A percentile compares a stretch with the other conserved stretches of the same genome.
These are phyloP conservation scores for Globia sparganii DNA, from an alignment of 2,888 invertebrate species.

Conservation along the genomic window DNA sequence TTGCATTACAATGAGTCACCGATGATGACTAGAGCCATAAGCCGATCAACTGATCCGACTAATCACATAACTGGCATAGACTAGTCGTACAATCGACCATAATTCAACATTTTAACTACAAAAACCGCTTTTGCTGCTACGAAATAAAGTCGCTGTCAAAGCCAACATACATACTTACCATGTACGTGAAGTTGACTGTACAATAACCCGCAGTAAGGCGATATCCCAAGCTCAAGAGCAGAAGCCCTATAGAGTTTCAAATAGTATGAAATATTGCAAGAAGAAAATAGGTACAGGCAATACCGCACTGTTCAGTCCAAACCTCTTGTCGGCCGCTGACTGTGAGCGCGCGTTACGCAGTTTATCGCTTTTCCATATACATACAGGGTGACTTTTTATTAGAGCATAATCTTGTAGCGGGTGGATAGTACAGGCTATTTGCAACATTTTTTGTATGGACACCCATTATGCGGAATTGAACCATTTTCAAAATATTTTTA, in stretches of 20 bases:
- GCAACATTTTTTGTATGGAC: no score
- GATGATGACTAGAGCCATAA: not conserved
- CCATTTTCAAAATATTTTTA: no score
- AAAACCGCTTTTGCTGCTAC: not conserved
- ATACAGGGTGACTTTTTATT: no score
- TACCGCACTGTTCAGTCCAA: no score
- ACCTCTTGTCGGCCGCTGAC: no score
- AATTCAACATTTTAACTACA: not conserved
- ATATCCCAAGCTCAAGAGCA: conserved; percentile 52
- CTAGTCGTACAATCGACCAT: conserved; percentile 12
- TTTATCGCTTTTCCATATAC: no score
- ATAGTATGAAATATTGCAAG: not conserved
- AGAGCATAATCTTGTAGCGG: no score
- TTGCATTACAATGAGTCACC: conserved; percentile 42
- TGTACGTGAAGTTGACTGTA: not conserved
- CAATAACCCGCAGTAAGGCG: conserved; percentile 39
- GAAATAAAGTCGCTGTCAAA: not conserved
- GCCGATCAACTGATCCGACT: conserved; percentile 38
- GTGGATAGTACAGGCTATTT: no score
- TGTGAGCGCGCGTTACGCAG: no score
- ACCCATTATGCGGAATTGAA: no score
- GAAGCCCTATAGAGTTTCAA: conserved; percentile 55
- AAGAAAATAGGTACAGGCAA: not conserved
- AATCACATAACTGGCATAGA: conserved; percentile 45
- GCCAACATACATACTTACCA: not conserved